A percentile compares a stretch with the other conserved stretches of the same genome.
phyloP scores from a whole-genome alignment of 1,140 invertebrate genomes.

The Brachionus calyciflorus region DNA sequence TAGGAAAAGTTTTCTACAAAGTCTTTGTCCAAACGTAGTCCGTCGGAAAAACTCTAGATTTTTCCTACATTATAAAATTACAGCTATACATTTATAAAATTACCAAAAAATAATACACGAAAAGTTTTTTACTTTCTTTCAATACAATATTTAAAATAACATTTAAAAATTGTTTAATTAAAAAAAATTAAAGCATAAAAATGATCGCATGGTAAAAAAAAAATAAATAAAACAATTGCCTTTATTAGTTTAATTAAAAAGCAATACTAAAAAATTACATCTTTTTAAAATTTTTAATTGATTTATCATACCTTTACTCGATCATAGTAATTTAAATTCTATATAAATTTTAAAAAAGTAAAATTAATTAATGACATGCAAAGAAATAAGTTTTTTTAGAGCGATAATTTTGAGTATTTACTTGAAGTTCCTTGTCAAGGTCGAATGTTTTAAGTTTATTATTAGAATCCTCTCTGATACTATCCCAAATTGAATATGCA shows the following conservation, averaged over 20 bases:
- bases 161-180: too few species aligned
- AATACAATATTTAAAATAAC: too few species aligned
- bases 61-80: too few species aligned
- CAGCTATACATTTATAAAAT: too few species aligned
- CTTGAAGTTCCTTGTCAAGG: slow-evolving; percentile 9
- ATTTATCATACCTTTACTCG: slow-evolving; percentile 26
- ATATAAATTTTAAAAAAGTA: neutral
- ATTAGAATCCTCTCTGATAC: neutral
- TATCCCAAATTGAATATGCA: slow-evolving; percentile 6
- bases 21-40: too few species aligned
- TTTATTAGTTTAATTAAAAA: neutral
- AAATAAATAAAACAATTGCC: too few species aligned
- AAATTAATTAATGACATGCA: neutral
- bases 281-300: neutral
- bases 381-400: neutral
- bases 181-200: too few species aligned
- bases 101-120: too few species aligned
- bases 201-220: too few species aligned
- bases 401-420: neutral
- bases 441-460: slow-evolving; percentile 1
- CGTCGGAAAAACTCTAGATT: too few species aligned
- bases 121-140: too few species aligned
- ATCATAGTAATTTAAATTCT: slow-evolving; percentile 14
- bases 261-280: neutral
- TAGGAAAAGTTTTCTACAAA: too few species aligned